Conservation (phyloP, 2,113 vertebrate genomes). For the Pungitius pungitius region DNA sequence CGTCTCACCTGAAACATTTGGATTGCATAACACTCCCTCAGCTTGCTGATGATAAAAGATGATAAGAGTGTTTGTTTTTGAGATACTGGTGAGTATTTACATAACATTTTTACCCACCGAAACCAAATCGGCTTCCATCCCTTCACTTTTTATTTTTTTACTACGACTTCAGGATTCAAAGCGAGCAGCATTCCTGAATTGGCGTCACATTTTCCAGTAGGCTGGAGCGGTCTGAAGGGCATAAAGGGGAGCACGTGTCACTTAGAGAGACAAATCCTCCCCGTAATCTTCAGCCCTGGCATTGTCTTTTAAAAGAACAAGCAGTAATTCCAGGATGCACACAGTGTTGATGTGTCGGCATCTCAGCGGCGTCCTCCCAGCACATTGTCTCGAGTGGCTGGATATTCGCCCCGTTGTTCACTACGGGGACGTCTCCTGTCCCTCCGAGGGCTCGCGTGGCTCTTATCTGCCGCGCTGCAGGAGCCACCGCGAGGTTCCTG, state of each 20-base stretch:
- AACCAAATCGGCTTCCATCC: not conserved
- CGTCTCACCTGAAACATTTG: not conserved
- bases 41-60: constrained; percentile 43
- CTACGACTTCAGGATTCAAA: constrained; percentile 15
- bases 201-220: constrained; percentile 50
- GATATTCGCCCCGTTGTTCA: constrained; percentile 44
- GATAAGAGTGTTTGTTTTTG: constrained; percentile 48
- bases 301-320: constrained; percentile 1
- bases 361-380: constrained; percentile 9
- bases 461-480: constrained; percentile 81
- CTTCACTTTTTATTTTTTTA: constrained; percentile 33
- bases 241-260: constrained; percentile 20
- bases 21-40: constrained; percentile 44
- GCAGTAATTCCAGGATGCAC: constrained; percentile 12
- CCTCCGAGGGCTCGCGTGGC: constrained; percentile 44
- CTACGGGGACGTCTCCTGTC: constrained; percentile 29
- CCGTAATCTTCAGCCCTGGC: constrained; percentile 12
- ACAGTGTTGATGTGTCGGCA: not conserved
- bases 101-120: constrained; percentile 51
- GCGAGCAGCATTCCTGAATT: constrained; percentile 48
- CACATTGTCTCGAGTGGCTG: constrained; percentile 2
- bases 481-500: constrained; percentile 76
- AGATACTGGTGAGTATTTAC: constrained; percentile 47
- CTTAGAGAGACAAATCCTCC: constrained; percentile 25
- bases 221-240: constrained; percentile 13